Conservation (phyloP, 2,797 vertebrate species). For the Tamandua tetradactyla region DNA sequence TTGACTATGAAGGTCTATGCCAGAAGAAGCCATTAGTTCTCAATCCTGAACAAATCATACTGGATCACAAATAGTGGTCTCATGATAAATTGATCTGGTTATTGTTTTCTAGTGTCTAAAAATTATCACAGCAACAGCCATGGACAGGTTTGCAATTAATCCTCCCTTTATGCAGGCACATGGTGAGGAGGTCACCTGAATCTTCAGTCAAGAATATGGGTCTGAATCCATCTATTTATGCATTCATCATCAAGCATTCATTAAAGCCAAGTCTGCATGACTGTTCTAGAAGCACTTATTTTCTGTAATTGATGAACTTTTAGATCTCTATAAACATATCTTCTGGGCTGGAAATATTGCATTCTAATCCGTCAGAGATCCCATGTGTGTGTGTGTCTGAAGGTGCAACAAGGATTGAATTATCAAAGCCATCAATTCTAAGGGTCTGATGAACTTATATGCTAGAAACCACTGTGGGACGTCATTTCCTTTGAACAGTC, state of each 20-base stretch:
- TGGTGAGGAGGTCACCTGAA: neutral
- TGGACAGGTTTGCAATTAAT: slow-evolving; percentile 30
- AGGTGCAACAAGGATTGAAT: neutral
- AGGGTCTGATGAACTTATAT: neutral
- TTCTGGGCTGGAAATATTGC: neutral
- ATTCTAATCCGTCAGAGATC: neutral
- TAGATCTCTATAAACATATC: neutral
- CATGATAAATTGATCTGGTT: slow-evolving; percentile 44
- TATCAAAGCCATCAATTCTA: neutral
- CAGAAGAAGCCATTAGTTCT: slow-evolving; percentile 47
- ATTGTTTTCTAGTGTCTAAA: slow-evolving; percentile 46
- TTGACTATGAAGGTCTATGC: neutral
- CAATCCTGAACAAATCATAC: slow-evolving; percentile 34
- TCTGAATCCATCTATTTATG: neutral
- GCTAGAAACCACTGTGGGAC: neutral
- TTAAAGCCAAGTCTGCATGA: neutral
- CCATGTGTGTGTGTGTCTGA: neutral
- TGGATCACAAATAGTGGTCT: slow-evolving; percentile 12
- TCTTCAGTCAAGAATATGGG: neutral
- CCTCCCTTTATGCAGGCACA: slow-evolving; percentile 3
- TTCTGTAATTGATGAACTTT: neutral
- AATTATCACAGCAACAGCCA: neutral
- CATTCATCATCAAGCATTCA: neutral
- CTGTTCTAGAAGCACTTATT: neutral
- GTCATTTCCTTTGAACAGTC: neutral